Evolutionary conservation across 2,797 vertebrate genomes (phyloP).

Genomic region (Dendrocincla fuliginosa): DNA sequence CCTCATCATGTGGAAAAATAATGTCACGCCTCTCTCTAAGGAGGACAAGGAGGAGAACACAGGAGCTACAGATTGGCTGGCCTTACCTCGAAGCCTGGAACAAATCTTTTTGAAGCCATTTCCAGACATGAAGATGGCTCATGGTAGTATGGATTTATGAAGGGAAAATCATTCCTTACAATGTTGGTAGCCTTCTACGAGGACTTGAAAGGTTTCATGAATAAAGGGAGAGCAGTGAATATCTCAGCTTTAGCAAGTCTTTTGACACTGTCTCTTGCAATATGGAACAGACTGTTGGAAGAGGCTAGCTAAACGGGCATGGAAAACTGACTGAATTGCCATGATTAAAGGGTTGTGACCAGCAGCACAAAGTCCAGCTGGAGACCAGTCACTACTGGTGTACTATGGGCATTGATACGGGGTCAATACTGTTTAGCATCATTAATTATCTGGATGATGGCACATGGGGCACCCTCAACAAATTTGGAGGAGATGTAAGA

Average conservation of each 20-base stretch:
- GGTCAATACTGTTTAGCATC: background rate
- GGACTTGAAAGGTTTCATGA: background rate
- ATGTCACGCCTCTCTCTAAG: background rate
- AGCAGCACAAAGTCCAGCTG: background rate
- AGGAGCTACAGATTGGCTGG: background rate
- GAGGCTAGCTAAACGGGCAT: background rate
- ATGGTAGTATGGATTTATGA: background rate
- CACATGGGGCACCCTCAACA: background rate
- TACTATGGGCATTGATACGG: background rate
- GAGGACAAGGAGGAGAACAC: background rate
- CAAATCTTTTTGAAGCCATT: background rate
- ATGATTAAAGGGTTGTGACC: background rate
- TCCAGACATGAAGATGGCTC: background rate
- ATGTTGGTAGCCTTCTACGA: background rate
- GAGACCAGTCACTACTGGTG: background rate
- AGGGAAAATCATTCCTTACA: background rate
- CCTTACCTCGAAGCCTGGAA: rapidly evolving
- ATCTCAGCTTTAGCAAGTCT: background rate
- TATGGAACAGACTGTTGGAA: background rate
- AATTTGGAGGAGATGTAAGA: background rate
- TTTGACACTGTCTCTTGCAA: background rate
- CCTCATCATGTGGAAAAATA: rapidly evolving
- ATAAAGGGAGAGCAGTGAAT: background rate
- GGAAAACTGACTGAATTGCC: background rate
- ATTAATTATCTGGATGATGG: background rate